These are phyloP conservation scores for Morone saxatilis DNA, from an alignment of 2,113 vertebrate genomes.

Conservation along the genomic window DNA sequence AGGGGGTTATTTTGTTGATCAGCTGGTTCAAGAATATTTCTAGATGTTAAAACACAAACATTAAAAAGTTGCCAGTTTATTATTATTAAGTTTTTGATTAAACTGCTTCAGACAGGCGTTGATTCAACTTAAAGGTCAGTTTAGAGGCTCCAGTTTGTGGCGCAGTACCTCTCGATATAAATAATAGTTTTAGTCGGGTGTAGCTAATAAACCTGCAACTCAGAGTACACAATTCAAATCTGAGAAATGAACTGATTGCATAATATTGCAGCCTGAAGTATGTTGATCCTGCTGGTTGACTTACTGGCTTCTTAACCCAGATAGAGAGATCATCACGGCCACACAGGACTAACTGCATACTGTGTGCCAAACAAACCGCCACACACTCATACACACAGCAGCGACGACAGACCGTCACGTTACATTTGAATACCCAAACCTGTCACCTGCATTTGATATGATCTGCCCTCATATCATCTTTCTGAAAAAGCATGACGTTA, in stretches of 20 bases:
- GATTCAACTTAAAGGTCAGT: too few species aligned
- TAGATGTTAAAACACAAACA: too few species aligned
- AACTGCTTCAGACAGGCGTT: too few species aligned
- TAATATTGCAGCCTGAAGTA: neutral
- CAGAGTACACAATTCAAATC: neutral
- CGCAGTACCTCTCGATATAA: too few species aligned
- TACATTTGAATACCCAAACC: slow-evolving; percentile 29
- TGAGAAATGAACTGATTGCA: neutral
- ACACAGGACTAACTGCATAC: neutral
- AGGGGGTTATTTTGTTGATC: too few species aligned
- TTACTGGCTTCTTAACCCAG: slow-evolving; percentile 42
- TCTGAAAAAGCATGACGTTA: neutral
- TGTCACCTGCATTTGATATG: neutral
- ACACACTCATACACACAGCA: neutral
- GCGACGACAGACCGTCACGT: neutral
- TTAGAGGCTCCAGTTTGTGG: too few species aligned
- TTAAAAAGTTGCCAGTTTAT: too few species aligned
- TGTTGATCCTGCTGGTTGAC: slow-evolving; percentile 7
- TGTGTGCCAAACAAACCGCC: neutral
- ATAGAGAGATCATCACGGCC: slow-evolving; percentile 7
- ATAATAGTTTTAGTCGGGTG: too few species aligned
- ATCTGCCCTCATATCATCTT: neutral
- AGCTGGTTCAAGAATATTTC: too few species aligned
- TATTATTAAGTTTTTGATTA: too few species aligned
- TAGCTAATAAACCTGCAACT: neutral